Evolutionary conservation across 2,888 invertebrate genomes (phyloP).

Genomic region (Orchesellides sinensis): DNA sequence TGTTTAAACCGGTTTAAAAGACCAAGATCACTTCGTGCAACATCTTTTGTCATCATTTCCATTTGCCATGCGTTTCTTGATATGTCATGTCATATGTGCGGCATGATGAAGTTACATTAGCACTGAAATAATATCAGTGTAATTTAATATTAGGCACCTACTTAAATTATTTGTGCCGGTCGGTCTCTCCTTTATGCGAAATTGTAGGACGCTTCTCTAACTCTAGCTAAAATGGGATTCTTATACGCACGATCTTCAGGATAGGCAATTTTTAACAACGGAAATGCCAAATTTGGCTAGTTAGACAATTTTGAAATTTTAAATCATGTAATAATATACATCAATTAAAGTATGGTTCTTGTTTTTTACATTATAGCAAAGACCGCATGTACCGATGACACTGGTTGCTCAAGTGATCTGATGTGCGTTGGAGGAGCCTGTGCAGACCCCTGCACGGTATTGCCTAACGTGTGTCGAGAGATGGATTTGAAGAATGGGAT

Average conservation of each 20-base stretch:
- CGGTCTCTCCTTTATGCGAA: not conserved
- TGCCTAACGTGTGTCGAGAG: slow-evolving; percentile 68
- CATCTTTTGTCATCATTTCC: slow-evolving; percentile 44
- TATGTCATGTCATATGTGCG: not conserved
- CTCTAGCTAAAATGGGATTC: no score
- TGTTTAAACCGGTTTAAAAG: not conserved
- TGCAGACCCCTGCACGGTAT: slow-evolving; percentile 73
- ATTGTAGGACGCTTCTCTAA: no score
- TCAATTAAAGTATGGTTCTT: not conserved
- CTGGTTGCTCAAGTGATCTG: slow-evolving; percentile 74
- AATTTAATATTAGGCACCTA: not conserved
- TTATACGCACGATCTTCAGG: no score
- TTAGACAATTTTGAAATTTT: not conserved
- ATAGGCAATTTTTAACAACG: no score
- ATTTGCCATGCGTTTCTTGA: not conserved
- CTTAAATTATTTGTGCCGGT: not conserved
- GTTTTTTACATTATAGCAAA: slow-evolving; percentile 56
- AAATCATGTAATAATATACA: not conserved
- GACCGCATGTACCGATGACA: slow-evolving; percentile 74
- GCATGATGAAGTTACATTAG: not conserved
- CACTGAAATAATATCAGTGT: not conserved
- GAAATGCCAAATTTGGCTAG: no score
- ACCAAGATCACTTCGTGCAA: not conserved
- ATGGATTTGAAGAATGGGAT: slow-evolving; percentile 69
- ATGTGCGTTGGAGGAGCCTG: slow-evolving; percentile 76